Percentiles rank a stretch among this genome's conserved stretches.
Conservation (phyloP, 2,113 vertebrate genomes). For the Pluvialis apricaria region DNA sequence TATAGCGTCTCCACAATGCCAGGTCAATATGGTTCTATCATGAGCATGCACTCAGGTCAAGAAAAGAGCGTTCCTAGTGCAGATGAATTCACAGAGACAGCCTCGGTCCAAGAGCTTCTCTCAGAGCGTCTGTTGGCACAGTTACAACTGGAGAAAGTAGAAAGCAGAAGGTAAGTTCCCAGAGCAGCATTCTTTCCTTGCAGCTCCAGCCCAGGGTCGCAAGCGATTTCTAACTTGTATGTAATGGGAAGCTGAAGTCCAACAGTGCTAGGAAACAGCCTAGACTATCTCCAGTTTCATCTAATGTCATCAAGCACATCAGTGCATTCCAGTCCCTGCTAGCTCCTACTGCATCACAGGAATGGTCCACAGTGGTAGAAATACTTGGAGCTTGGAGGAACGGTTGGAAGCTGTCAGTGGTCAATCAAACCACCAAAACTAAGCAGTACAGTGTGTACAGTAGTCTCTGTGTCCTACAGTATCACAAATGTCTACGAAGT, state of each 20-base stretch:
- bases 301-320: background rate
- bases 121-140: conserved; percentile 72
- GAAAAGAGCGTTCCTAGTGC: background rate
- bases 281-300: background rate
- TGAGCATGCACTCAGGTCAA: background rate
- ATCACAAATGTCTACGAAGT: background rate
- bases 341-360: background rate
- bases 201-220: background rate
- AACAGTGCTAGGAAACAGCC: background rate
- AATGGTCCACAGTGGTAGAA: background rate
- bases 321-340: background rate
- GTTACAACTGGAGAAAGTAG: conserved; percentile 77
- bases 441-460: background rate
- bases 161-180: conserved; percentile 71
- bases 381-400: background rate
- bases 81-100: conserved; percentile 49
- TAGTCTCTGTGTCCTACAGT: background rate
- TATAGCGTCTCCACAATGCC: background rate
- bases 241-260: background rate
- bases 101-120: conserved; percentile 73
- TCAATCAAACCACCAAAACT: background rate
- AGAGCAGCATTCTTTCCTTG: background rate
- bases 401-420: background rate
- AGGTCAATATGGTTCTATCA: background rate
- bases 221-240: background rate